Evolutionary conservation across 2,888 invertebrate species (phyloP).

Genomic region (Timandra comae): DNA sequence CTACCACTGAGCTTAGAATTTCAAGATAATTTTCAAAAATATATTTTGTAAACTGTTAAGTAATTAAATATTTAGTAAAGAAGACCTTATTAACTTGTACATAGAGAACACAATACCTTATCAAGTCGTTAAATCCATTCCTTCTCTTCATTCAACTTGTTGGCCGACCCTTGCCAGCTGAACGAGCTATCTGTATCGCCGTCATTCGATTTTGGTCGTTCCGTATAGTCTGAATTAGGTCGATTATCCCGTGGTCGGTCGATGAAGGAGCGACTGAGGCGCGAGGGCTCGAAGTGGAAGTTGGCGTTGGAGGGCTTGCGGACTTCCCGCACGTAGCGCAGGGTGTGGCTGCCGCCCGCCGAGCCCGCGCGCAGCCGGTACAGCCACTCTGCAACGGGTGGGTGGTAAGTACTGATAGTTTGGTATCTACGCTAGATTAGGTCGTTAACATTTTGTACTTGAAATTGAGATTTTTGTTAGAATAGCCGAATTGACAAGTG

Average conservation of each 20-base stretch:
- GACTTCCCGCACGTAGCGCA: constrained; percentile 63
- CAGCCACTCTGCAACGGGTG: constrained; percentile 72
- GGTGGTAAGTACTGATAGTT: too few species aligned
- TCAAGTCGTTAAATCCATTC: too few species aligned
- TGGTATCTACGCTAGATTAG: too few species aligned
- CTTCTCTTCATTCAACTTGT: too few species aligned
- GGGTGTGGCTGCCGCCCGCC: constrained; percentile 60
- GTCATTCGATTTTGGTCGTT: constrained; percentile 34
- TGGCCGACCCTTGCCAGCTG: constrained; percentile 58
- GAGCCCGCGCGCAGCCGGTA: constrained; percentile 57
- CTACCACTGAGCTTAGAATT: too few species aligned
- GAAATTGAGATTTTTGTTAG: too few species aligned
- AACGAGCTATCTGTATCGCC: constrained; percentile 69
- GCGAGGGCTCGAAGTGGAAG: constrained; percentile 57
- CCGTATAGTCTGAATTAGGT: constrained; percentile 31
- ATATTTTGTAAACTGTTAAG: too few species aligned
- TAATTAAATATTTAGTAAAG: too few species aligned
- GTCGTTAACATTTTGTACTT: too few species aligned
- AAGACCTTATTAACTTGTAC: not conserved
- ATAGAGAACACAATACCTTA: not conserved
- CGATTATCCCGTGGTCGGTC: constrained; percentile 39
- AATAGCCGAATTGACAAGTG: too few species aligned
- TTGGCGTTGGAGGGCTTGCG: constrained; percentile 65
- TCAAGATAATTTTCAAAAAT: too few species aligned
- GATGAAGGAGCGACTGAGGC: constrained; percentile 40